phyloP scores from a whole-genome alignment of 2,888 invertebrate genomes.

The Pyrrhia umbra region DNA sequence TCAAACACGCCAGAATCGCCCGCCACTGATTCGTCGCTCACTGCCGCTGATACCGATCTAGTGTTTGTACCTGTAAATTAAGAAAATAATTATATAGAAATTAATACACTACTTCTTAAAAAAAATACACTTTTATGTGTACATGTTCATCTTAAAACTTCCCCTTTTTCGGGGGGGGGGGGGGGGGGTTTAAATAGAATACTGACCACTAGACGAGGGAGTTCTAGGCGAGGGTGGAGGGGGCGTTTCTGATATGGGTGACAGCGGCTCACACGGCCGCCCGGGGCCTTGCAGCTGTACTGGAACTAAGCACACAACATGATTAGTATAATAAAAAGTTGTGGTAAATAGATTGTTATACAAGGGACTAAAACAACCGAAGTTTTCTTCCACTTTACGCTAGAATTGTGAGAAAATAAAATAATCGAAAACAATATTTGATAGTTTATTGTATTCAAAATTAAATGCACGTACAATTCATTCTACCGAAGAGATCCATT shows the following conservation, averaged over 20 bases:
- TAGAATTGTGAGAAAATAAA: too few relatives aligned
- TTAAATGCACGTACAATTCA: too few relatives aligned
- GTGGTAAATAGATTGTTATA: neutral
- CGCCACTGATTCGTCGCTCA: slow-evolving; percentile 99
- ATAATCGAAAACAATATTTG: too few relatives aligned
- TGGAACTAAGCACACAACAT: slow-evolving; percentile 73
- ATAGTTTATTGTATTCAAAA: too few relatives aligned
- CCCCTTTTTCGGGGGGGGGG: too few relatives aligned
- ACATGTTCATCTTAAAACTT: too few relatives aligned
- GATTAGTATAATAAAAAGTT: neutral
- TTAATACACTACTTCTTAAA: too few relatives aligned
- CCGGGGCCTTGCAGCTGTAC: slow-evolving; percentile 87
- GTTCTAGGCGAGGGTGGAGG: slow-evolving; percentile 90
- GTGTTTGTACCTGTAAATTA: slow-evolving; percentile 93
- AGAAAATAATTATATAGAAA: too few relatives aligned
- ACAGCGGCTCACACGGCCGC: slow-evolving; percentile 91
- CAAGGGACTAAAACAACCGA: too few relatives aligned
- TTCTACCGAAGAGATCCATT: too few relatives aligned
- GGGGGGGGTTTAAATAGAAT: neutral
- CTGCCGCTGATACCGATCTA: slow-evolving; percentile 98
- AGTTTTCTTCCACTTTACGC: too few relatives aligned
- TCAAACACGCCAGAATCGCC: slow-evolving; percentile 98
- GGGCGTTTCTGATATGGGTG: slow-evolving; percentile 96
- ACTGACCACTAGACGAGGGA: slow-evolving; percentile 89
- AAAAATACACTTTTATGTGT: too few relatives aligned